Percentiles rank a stretch among this genome's conserved stretches.
phyloP scores from a whole-genome alignment of 2,797 vertebrate genomes.

The Gymnoscopelus braueri region DNA sequence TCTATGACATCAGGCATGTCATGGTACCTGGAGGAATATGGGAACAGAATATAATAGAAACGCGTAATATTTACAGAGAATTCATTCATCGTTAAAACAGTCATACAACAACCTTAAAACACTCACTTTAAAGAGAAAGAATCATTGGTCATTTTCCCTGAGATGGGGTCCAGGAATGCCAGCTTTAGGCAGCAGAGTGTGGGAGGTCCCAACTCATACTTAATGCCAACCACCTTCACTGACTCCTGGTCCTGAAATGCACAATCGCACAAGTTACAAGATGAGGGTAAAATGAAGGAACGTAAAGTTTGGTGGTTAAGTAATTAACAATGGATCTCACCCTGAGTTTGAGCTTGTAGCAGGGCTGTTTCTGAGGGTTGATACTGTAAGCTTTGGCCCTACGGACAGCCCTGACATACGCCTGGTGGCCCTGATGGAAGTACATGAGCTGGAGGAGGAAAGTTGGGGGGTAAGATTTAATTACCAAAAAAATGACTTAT shows the following conservation, averaged over 20 bases:
- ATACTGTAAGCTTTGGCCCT: slow-evolving; percentile 94
- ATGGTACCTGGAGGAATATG: slow-evolving; percentile 86
- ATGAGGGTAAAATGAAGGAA: not conserved
- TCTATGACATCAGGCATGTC: slow-evolving; percentile 99
- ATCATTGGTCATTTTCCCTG: slow-evolving; percentile 97
- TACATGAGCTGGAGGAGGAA: slow-evolving; percentile 89
- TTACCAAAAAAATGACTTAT: not conserved
- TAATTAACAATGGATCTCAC: slow-evolving; percentile 72
- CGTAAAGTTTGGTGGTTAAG: not conserved
- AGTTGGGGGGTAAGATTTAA: not conserved
- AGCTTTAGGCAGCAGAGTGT: slow-evolving; percentile 97
- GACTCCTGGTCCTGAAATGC: slow-evolving; percentile 93
- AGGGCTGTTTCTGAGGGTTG: slow-evolving; percentile 97
- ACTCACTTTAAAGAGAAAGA: slow-evolving; percentile 97
- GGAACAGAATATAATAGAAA: not conserved
- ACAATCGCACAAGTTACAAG: not conserved
- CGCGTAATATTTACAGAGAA: not conserved
- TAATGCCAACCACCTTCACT: slow-evolving; percentile 97
- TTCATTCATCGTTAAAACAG: not conserved
- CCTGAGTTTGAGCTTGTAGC: slow-evolving; percentile 99
- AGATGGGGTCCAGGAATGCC: slow-evolving; percentile 94
- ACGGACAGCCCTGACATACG: slow-evolving; percentile 93
- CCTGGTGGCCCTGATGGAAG: slow-evolving; percentile 98
- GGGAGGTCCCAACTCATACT: slow-evolving; percentile 96
- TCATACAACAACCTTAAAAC: not conserved